Evolutionary conservation across 2,797 vertebrate genomes (phyloP).

Genomic region (Hippocampus kuda): DNA sequence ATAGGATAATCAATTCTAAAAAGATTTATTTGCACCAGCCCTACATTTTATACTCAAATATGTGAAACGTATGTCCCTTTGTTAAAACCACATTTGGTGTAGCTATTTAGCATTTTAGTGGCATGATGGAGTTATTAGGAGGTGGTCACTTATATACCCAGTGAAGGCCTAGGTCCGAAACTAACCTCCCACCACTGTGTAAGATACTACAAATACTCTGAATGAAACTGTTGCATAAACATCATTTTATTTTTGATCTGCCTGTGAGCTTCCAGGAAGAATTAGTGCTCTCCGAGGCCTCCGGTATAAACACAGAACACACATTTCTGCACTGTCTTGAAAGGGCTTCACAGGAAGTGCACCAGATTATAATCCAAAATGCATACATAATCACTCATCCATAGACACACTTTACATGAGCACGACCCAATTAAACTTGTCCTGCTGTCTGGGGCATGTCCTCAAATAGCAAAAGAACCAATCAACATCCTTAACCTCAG

Average conservation of each 20-base stretch:
- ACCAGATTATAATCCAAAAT: constrained; percentile 37
- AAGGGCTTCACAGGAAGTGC: constrained; percentile 44
- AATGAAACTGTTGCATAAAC: constrained; percentile 42
- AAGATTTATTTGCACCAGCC: too few relatives aligned
- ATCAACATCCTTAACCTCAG: constrained; percentile 33
- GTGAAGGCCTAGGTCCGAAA: too few relatives aligned
- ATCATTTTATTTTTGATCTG: constrained; percentile 27
- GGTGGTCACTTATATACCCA: too few relatives aligned
- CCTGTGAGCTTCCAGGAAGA: constrained; percentile 22
- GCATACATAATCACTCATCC: constrained; percentile 28
- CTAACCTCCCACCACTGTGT: constrained; percentile 9
- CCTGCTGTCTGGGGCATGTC: constrained; percentile 19
- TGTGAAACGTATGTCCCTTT: too few relatives aligned
- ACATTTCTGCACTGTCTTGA: constrained; percentile 35
- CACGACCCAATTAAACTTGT: constrained; percentile 38
- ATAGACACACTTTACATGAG: constrained; percentile 13
- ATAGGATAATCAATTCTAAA: too few relatives aligned
- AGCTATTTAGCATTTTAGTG: too few relatives aligned
- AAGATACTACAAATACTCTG: constrained; percentile 30
- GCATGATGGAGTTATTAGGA: too few relatives aligned
- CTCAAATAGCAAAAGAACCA: constrained; percentile 18
- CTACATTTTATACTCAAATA: too few relatives aligned
- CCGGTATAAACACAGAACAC: constrained; percentile 29
- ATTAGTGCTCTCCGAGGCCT: constrained; percentile 44
- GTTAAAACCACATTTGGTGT: too few relatives aligned